A percentile compares a stretch with the other conserved stretches of the same genome.
Conservation (phyloP, 2,888 invertebrate genomes). For the Drosophila limbata region DNA sequence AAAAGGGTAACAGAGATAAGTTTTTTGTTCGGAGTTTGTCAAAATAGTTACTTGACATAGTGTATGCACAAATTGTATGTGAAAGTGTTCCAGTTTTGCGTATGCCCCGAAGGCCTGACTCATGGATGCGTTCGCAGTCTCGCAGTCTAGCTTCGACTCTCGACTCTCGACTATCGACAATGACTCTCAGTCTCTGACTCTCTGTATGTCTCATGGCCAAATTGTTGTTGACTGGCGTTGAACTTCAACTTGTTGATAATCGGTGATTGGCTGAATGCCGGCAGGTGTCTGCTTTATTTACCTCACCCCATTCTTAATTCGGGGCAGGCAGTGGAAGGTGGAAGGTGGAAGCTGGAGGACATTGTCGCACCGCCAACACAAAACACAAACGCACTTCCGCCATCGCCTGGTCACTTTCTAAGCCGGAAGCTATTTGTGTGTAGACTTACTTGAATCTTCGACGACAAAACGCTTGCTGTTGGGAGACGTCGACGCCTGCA, state of each 20-base stretch:
- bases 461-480: constrained; percentile 81
- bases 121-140: constrained; percentile 27
- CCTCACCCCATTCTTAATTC: constrained; percentile 8
- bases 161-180: constrained; percentile 8
- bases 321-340: background rate
- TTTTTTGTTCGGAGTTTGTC: too few relatives aligned
- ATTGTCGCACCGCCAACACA: background rate
- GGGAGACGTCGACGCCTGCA: constrained; percentile 62
- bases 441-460: constrained; percentile 82
- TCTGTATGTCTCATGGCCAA: constrained; percentile 57
- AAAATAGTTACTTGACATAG: too few relatives aligned
- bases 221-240: constrained; percentile 43
- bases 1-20: too few relatives aligned
- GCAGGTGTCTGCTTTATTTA: constrained; percentile 29
- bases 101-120: constrained; percentile 33
- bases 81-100: constrained; percentile 46
- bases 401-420: constrained; percentile 53
- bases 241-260: constrained; percentile 64
- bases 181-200: background rate
- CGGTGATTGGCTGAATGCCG: constrained; percentile 54
- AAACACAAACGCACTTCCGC: constrained; percentile 53
- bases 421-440: constrained; percentile 45
- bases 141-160: constrained; percentile 14
- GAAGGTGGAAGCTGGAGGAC: background rate
- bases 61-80: constrained; percentile 5